Percentiles rank a stretch among this genome's conserved stretches.
These are phyloP conservation scores for Tonatia bakeri DNA, from an alignment of 2,113 vertebrate species.

Conservation along the genomic window DNA sequence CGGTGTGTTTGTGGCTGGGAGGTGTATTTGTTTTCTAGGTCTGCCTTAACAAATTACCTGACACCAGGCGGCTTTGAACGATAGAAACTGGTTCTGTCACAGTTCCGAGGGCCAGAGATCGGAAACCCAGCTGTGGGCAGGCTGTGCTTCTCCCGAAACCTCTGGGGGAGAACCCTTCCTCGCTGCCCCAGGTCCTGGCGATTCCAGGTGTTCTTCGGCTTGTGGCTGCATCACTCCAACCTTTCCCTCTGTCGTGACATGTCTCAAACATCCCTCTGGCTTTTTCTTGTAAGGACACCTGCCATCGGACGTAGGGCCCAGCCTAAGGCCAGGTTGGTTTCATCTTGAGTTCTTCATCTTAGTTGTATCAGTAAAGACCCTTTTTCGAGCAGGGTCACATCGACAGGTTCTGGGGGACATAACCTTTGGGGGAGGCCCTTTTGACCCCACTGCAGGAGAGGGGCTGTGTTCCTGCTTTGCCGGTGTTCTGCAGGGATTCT, in stretches of 20 bases:
- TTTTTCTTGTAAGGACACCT: neutral
- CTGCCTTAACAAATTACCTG: too few relatives aligned
- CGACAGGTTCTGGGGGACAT: neutral
- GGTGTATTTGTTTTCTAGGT: neutral
- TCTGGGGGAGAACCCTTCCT: rapidly evolving
- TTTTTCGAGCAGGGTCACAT: neutral
- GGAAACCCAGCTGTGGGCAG: neutral
- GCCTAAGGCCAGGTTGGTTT: neutral
- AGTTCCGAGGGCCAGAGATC: neutral
- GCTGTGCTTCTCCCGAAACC: neutral
- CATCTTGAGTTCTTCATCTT: neutral
- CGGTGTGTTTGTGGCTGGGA: neutral
- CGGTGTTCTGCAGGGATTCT: too few relatives aligned
- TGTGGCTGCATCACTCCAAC: rapidly evolving
- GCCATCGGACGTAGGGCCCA: neutral
- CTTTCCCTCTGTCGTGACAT: too few relatives aligned
- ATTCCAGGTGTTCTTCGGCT: neutral
- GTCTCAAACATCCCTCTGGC: neutral
- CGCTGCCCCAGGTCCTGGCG: neutral
- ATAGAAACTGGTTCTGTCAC: neutral
- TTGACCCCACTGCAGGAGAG: neutral
- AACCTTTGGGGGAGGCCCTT: neutral
- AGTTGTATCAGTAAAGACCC: neutral
- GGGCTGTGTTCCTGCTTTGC: rapidly evolving
- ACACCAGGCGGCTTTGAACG: neutral